Percentiles rank a stretch among this genome's conserved stretches.
Evolutionary conservation across 2,113 vertebrate genomes (phyloP).

Genomic region (Tautogolabrus adspersus): DNA sequence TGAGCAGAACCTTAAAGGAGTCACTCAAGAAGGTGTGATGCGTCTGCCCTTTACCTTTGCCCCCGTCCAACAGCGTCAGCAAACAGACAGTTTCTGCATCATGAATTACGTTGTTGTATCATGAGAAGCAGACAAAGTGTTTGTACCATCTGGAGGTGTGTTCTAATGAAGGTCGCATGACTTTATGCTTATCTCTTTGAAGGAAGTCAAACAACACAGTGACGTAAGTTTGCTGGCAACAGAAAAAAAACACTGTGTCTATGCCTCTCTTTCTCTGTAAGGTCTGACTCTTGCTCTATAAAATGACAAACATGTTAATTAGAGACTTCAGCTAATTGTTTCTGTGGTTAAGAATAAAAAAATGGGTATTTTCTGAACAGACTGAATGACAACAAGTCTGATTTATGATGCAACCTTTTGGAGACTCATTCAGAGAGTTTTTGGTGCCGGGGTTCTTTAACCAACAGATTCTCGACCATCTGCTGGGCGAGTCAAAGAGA

Average conservation of each 20-base stretch:
- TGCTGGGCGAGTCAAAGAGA: not conserved
- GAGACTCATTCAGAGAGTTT: not conserved
- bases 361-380: too few species aligned
- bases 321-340: too few species aligned
- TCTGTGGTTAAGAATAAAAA: too few species aligned
- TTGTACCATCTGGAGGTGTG: not conserved
- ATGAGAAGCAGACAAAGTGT: not conserved
- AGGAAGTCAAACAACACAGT: not conserved
- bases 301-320: too few species aligned
- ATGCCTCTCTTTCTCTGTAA: not conserved
- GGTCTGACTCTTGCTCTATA: too few species aligned
- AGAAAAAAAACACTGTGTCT: not conserved
- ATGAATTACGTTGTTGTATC: not conserved
- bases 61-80: not conserved
- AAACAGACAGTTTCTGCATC: slow-evolving; percentile 1
- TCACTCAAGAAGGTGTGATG: not conserved
- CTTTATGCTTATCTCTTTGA: not conserved
- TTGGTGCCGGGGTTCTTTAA: not conserved
- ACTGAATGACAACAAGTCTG: not conserved
- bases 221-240: not conserved
- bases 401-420: not conserved
- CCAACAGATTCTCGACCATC: slow-evolving; percentile 10
- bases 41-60: not conserved
- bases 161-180: not conserved
- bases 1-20: not conserved